Evolutionary conservation across 2,113 vertebrate genomes (phyloP).

Genomic region (Lepus timidus): DNA sequence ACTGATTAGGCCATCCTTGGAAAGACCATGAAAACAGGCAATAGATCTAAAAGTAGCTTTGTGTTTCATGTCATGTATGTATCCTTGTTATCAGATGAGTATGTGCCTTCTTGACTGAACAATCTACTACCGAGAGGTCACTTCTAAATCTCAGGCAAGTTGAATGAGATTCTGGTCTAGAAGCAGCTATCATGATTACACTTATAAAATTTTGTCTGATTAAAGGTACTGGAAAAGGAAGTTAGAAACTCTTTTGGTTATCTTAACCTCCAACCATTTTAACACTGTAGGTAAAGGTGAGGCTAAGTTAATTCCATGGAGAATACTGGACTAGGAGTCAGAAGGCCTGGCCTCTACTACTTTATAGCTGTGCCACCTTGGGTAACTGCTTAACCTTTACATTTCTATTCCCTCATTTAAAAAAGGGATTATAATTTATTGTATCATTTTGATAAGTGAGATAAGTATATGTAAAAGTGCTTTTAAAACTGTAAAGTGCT

Average conservation of each 20-base stretch:
- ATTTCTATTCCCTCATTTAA: constrained; percentile 49
- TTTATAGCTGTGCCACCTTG: constrained; percentile 30
- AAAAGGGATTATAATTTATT: constrained; percentile 37
- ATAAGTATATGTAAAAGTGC: constrained; percentile 76
- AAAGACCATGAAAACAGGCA: constrained; percentile 34
- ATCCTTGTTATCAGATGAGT: neutral
- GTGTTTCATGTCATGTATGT: constrained; percentile 37
- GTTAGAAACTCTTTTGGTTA: neutral
- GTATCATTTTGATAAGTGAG: constrained; percentile 31
- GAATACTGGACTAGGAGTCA: constrained; percentile 76
- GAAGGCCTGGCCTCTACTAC: constrained; percentile 68
- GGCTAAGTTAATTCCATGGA: constrained; percentile 48
- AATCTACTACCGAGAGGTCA: neutral
- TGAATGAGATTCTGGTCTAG: constrained; percentile 9
- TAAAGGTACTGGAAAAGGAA: neutral
- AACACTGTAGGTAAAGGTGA: constrained; percentile 50
- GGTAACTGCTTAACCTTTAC: constrained; percentile 42
- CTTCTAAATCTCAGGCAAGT: neutral
- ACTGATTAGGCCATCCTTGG: neutral
- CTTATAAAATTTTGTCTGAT: neutral
- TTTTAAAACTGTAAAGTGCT: constrained; percentile 78
- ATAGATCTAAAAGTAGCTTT: constrained; percentile 15
- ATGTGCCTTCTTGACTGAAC: neutral
- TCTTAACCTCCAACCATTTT: constrained; percentile 50
- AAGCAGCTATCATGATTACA: neutral